Evolutionary conservation across 2,113 vertebrate species (phyloP).

Genomic region (Elanus axillaris): DNA sequence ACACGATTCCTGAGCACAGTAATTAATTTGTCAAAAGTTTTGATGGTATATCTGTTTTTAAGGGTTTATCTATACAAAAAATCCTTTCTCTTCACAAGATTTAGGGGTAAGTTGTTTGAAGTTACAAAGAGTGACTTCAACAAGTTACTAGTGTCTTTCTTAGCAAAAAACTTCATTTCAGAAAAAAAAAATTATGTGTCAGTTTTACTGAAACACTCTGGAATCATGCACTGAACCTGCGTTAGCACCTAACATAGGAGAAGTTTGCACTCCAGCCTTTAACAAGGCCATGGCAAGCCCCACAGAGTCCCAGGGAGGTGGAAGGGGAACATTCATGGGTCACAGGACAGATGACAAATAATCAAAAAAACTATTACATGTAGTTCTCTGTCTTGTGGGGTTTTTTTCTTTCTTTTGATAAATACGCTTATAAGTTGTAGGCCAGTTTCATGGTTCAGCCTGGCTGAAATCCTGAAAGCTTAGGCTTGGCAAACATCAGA

Average conservation of each 20-base stretch:
- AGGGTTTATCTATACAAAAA: background rate
- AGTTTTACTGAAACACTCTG: background rate
- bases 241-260: background rate
- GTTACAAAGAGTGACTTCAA: background rate
- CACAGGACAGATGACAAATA: background rate
- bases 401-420: background rate
- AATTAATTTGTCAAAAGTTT: background rate
- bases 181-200: background rate
- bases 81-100: background rate
- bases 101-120: background rate
- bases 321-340: background rate
- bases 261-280: background rate
- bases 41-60: background rate
- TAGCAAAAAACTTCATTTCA: background rate
- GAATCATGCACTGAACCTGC: background rate
- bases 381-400: background rate
- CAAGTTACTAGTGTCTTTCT: background rate
- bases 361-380: background rate
- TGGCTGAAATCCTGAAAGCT: background rate
- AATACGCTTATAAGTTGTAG: background rate
- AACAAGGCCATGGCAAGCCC: background rate
- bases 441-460: background rate
- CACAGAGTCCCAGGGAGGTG: background rate
- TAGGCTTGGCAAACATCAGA: background rate
- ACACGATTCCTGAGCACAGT: background rate